Evolutionary conservation across 2,888 invertebrate species (phyloP), one percentile per base, ranked within the genome.

Genomic region (Sarcophaga carnaria): DNA sequence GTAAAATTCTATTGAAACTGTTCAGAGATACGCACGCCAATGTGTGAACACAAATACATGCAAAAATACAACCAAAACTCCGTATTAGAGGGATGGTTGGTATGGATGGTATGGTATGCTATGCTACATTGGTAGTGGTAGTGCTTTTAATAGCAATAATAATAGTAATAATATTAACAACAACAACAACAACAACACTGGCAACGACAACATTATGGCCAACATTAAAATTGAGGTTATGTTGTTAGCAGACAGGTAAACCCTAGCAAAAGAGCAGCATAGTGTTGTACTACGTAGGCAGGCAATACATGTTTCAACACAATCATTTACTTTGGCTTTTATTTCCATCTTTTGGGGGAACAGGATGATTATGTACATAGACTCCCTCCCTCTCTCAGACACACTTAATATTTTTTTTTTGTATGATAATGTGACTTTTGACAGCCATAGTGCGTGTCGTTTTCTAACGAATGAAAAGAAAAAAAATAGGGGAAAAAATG

Each of bases 371-470:
- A 37, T 0, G 2, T 2, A 3, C 8, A 37, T 37, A 37, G 37
- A 2, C 37, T 10, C 6, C 1, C 27, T 27, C 27, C 4, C 8
- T 10, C 37, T 37, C 37, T 37, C 37, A 37, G 37, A 37, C 37
- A 10, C 37, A 10, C 10, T 37, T 37, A 37, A 37, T 37, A 2
- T 10, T 8, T 37, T 8, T 37, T 37, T 37, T 37, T 84, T 66
- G 49, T 86, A 85, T 80, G 88, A 88, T 82, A 76, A 88, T 85
- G 80, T 80, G 79, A 79, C 80, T 75, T 83, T 81, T 76, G 81
- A 86, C 80, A 89, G 86, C 88, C 88, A 89, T 22, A 22, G 90
- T 90, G 90, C 90, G 90, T 90, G 88, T 83, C 86, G 54, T 64
- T 60, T 70, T 76, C 17, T 63, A 8, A 27, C 27, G 27, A 27